Evolutionary conservation across 1,140 invertebrate species (phyloP), one percentile per base, ranked within the genome.

Genomic region (Homalodisca vitripennis): DNA sequence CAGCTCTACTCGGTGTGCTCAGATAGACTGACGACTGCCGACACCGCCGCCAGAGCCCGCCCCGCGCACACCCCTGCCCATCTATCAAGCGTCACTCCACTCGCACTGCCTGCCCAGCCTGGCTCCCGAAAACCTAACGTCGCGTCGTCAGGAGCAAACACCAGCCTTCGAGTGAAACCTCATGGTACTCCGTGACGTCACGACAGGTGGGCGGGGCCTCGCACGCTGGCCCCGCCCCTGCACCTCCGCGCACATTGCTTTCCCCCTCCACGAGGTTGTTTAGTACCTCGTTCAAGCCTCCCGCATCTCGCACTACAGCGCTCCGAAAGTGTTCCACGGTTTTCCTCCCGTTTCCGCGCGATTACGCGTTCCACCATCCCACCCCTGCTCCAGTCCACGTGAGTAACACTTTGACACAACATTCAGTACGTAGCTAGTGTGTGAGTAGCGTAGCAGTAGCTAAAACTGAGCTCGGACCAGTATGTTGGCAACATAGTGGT

Each of bases 101-200:
- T n/a, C 60, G n/a, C 20, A 29, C 27, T 31, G 32, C 62, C n/a
- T 17, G 41, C 63, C 17, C 3, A 26, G 10, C 63, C 32, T 14
- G 31, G 63, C 63, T 66, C 63, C 63, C 63, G 63, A 66, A 66
- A 66, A 24, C 41, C 41, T 47, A 46, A 60, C 22, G 34, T 41
- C 34, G 30, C 48, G 64, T 55, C 47, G 53, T 55, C 41, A 41
- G 63, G 32, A 41, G 63, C 66, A 55, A 47, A 30, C 34, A 47
- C 63, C 31, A 46, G 63, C 32, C 27, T 66, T 66, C 32, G 29
- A 66, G 63, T 66, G 63, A 66, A 66, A 66, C 63, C 63, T 66
- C 63, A 66, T 47, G 63, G 55, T 46, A 27, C n/a, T n/a, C 48
- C 26, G 65, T 73, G 72, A 73, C 72, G 72, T 73, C 72, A 73